These are phyloP conservation scores for Callosobruchus maculatus DNA, from an alignment of 2,888 invertebrate species.

Conservation along the genomic window DNA sequence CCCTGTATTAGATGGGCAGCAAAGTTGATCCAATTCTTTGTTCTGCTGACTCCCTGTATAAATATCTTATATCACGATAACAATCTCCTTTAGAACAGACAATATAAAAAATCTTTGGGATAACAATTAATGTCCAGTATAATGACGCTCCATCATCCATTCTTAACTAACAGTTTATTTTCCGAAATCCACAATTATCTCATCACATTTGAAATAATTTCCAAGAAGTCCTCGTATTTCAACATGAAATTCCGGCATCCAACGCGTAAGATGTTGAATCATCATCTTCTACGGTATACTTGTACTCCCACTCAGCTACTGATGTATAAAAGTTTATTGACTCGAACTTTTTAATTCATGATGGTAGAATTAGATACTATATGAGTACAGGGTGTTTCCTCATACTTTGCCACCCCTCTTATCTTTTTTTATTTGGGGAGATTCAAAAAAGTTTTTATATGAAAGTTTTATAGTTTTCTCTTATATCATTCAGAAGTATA, in stretches of 20 bases:
- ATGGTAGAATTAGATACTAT: background rate
- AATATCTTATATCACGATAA: background rate
- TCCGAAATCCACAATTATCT: background rate
- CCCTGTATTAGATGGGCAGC: too few relatives aligned
- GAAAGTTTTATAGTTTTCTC: too few relatives aligned
- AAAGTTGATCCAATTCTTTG: too few relatives aligned
- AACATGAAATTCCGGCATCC: background rate
- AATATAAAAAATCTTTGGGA: background rate
- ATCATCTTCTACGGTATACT: background rate
- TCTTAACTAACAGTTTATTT: background rate
- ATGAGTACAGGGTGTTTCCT: too few relatives aligned
- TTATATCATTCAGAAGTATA: too few relatives aligned
- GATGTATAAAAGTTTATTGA: background rate
- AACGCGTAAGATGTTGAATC: background rate
- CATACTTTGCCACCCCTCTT: too few relatives aligned
- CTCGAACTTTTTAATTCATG: background rate
- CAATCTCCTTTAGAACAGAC: background rate
- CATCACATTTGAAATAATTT: background rate
- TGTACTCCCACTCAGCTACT: background rate
- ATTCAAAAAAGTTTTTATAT: too few relatives aligned
- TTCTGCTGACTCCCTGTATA: too few relatives aligned
- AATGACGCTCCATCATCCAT: background rate
- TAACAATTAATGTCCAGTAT: background rate
- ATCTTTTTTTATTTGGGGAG: too few relatives aligned
- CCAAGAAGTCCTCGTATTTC: background rate